Conservation (phyloP, 2,797 vertebrate genomes). For the Micrastur ruficollis region DNA sequence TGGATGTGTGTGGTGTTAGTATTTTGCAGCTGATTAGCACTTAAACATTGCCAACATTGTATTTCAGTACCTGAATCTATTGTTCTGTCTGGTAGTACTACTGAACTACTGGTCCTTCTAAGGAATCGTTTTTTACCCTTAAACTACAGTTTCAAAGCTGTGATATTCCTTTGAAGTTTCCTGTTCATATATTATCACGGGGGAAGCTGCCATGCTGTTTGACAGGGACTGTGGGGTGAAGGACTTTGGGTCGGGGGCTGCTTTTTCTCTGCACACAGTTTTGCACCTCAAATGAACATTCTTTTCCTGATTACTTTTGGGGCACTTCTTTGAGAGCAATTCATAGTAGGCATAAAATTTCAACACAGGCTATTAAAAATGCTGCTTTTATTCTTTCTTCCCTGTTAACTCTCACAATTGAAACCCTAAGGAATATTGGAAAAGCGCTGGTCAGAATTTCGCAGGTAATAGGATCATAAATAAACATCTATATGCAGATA, state of each 20-base stretch:
- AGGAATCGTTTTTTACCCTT: not conserved
- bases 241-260: not conserved
- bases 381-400: slow-evolving; percentile 18
- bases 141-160: not conserved
- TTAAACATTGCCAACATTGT: not conserved
- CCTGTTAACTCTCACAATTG: slow-evolving; percentile 27
- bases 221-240: not conserved
- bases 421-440: slow-evolving; percentile 43
- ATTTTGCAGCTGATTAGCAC: not conserved
- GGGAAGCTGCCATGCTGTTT: not conserved
- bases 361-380: not conserved
- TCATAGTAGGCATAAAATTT: not conserved
- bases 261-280: not conserved
- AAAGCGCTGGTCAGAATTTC: slow-evolving; percentile 8
- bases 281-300: not conserved
- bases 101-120: not conserved
- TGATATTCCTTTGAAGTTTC: slow-evolving; percentile 10
- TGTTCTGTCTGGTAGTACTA: not conserved
- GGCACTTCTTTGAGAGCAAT: not conserved
- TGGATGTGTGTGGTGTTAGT: not conserved
- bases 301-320: not conserved
- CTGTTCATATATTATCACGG: not conserved
- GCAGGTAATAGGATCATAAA: slow-evolving; percentile 52
- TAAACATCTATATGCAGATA: slow-evolving; percentile 53
- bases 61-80: not conserved